These are phyloP conservation scores for human (Homo sapiens) DNA, from an alignment of 2,113 vertebrate species.

Conservation along the genomic window GRCh38 chr6:149294501-149295000, in stretches of 20 bases:
- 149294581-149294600: background rate
- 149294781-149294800: background rate
- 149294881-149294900: background rate
- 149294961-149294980: background rate
- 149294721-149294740: background rate
- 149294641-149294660: background rate
- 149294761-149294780: background rate
- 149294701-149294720: background rate
- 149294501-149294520: background rate
- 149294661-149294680: background rate
- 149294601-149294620: background rate
- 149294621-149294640: background rate
- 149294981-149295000: background rate
- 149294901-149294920: background rate
- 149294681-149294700: background rate
- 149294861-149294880: background rate
- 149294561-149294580: constrained; percentile 12
- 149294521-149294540: background rate
- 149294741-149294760: background rate
- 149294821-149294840: background rate
- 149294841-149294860: background rate
- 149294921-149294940: background rate
- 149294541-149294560: background rate
- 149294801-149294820: background rate
- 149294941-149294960: background rate